Base-by-base conservation (phyloP, 2,888 invertebrate species). In the Agrochola lychnidis region DNA sequence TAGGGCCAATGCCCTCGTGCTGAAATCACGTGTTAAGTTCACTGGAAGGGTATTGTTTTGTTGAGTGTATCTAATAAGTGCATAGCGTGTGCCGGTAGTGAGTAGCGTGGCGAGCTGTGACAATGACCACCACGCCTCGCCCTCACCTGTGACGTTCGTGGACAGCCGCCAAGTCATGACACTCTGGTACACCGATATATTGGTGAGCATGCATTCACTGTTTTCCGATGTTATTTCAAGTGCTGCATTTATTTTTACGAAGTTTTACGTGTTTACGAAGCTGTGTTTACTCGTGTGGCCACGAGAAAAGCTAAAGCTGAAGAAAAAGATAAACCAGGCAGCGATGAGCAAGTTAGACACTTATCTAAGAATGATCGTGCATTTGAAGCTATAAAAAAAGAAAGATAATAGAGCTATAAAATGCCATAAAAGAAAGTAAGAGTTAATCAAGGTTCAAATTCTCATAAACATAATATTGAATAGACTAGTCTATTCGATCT, bases 111-210 rank as follows among this genome's bases (percentile, higher is more conserved):
- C 93, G 89, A 91, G 90, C 91, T 91, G 92, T 93, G 94, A 95
- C 94, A 94, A 95, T 95, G 95, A 93, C 93, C 95, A 93, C 89
- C 93, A 90, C 89, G 91, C 90, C 78, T 78, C 81, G 90, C 89
- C 89, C 91, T 91, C 94, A 91, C 90, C 90, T 91, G 90, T 96
- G 96, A 96, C 95, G 94, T 91, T 89, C 86, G 91, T 96, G 96
- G 96, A 95, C 91, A 87, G 86, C 90, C 83, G 96, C 96, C 96
- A 96, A 96, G 88, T 91, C 91, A 96, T 96, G 96, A 96, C 96
- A 92, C 95, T 96, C 87, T 96, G 96, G 96, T 96, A 96, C 93
- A 96, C 96, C 86, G 95, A 96, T 91, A 92, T 96, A 94, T 91
- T 96, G 96, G 96, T 96, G 93, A 96, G 96, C 92, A 88, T 91